A percentile compares a stretch with the other conserved stretches of the same genome.
These are phyloP conservation scores for Enchytraeus crypticus DNA, from an alignment of 2,888 invertebrate genomes.

Conservation along the genomic window DNA sequence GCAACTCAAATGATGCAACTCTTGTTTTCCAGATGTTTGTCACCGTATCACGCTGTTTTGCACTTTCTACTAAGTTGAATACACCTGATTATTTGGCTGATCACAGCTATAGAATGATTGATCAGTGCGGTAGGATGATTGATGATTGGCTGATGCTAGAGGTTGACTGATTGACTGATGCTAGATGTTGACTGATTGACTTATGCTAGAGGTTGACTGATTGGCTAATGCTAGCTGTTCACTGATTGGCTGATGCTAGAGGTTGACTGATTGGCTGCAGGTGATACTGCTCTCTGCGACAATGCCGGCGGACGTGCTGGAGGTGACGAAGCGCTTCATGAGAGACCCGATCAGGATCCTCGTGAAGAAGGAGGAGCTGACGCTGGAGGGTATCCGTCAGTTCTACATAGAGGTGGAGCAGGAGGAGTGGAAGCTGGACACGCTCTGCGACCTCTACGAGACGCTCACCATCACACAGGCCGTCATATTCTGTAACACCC, in stretches of 20 bases:
- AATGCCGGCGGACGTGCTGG: slow-evolving; percentile 94
- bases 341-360: slow-evolving; percentile 89
- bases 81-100: too few species aligned
- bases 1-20: too few species aligned
- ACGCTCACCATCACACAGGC: slow-evolving; percentile 98
- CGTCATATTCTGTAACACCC: slow-evolving; percentile 98
- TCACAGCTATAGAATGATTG: too few species aligned
- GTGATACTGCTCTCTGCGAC: slow-evolving; percentile 94
- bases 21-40: too few species aligned
- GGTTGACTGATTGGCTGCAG: too few species aligned
- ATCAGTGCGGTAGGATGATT: too few species aligned
- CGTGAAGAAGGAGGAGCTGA: slow-evolving; percentile 93
- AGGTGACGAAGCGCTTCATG: slow-evolving; percentile 96
- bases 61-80: too few species aligned
- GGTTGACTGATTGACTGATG: neutral
- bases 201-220: too few species aligned
- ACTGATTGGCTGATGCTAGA: too few species aligned
- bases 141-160: too few species aligned
- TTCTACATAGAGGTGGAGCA: slow-evolving; percentile 59
- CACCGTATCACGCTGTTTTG: too few species aligned
- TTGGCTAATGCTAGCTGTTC: too few species aligned
- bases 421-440: slow-evolving; percentile 53
- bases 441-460: slow-evolving; percentile 94
- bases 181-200: neutral
- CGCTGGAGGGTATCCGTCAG: slow-evolving; percentile 92